Base-by-base conservation (phyloP, 2,888 invertebrate species). In the Thecophora atra region DNA sequence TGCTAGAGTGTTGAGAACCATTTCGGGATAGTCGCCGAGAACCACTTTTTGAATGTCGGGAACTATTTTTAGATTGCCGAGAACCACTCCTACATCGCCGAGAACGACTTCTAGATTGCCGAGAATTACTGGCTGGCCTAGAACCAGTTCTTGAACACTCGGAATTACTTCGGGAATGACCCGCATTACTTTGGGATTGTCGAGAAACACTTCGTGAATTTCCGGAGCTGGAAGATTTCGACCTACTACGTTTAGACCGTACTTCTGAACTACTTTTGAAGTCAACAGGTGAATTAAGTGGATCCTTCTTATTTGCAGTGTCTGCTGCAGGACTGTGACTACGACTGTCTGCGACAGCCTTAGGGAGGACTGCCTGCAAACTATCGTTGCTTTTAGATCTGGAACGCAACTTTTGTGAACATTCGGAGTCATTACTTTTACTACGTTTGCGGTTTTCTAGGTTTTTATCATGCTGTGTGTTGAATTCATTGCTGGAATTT, bases 251-350 rank as follows among this genome's bases (percentile, higher is more conserved):
- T 24, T 21, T 42, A 15, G 66, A 52, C 7, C 65, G 75, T 65
- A 56, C 74, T 74, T 19, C 64, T 24, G 69, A 69, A 21, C 11
- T 62, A 24, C 60, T 78, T 79, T 3, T 84, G 81, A 65, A 80
- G 80, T 56, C 75, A 77, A 19, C 82, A 81, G 42, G 78, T 80
- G 47, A 74, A 71, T 84, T 84, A 24, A 15, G 3, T 26, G 26
- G 52, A 81, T 79, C 37, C 74, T 79, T 2, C 75, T 71, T 15
- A 72, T 75, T 62, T 74, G 83, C 69, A 37, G 68, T 26, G 1
- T 28, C 51, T 28, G 6, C 1, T 1, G 19, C 21, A 54, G 56
- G 74, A 68, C 76, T 79, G 19, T 60, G 71, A 19, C 77, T 77
- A 47, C 74, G 76, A 30, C 76, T 77, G 60, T 4, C 24, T 58